Conservation (phyloP, 2,113 vertebrate species). For the Oryzias javanicus region DNA sequence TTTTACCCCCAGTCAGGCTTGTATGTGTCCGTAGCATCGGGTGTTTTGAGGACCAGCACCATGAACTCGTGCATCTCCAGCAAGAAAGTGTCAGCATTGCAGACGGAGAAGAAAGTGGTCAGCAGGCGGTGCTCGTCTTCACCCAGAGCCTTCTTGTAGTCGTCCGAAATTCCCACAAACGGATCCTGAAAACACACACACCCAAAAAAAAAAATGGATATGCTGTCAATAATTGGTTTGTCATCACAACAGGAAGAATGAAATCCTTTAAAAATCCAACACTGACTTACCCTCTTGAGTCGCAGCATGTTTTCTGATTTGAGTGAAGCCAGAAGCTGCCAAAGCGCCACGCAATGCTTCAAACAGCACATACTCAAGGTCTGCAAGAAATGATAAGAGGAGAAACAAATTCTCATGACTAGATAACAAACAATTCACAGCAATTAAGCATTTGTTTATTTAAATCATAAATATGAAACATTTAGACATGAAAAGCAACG, state of each 20-base stretch:
- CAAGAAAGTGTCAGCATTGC: conserved; percentile 82
- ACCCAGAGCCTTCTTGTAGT: conserved; percentile 76
- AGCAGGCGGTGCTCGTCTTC: conserved; percentile 71
- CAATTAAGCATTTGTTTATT: background rate
- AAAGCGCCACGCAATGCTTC: conserved; percentile 83
- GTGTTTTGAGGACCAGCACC: conserved; percentile 76
- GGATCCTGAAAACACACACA: conserved; percentile 81
- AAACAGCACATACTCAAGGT: conserved; percentile 80
- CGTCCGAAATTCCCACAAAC: conserved; percentile 74
- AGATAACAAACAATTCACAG: background rate
- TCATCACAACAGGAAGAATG: too few species aligned
- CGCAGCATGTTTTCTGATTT: conserved; percentile 89
- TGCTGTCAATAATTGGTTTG: background rate
- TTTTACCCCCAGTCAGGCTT: conserved; percentile 83
- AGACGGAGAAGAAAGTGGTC: conserved; percentile 78
- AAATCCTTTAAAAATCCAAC: too few species aligned
- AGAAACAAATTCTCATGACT: background rate
- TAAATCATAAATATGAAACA: background rate
- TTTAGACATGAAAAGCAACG: background rate
- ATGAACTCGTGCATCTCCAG: conserved; percentile 93
- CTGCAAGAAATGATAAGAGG: conserved; percentile 62
- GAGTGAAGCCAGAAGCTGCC: conserved; percentile 86
- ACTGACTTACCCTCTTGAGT: conserved; percentile 79
- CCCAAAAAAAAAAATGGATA: background rate
- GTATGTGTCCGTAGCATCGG: conserved; percentile 63